Evolutionary conservation across 2,888 invertebrate species (phyloP), one percentile per base, ranked within the genome.

Genomic region (Seira musarum): DNA sequence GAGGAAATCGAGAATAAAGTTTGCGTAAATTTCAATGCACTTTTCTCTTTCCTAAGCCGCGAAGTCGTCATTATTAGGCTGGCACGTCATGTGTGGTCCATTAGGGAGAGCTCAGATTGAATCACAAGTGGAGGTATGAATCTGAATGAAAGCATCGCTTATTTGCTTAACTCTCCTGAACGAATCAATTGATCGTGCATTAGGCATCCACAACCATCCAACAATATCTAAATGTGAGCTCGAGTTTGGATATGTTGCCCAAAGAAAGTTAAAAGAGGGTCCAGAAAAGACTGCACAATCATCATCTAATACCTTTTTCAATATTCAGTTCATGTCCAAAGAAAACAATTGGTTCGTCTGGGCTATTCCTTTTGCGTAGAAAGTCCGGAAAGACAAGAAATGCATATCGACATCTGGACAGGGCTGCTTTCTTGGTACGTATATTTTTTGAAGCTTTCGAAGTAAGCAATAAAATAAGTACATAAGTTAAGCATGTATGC

Each of bases 281-380:
- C 30, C 25, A 57, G 19, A 57, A 24, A 25, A 68, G 15, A 69
- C 53, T 17, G 35, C 67, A 19, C 24, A 5, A 46, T 10, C 30
- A 40, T n/a, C 17, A 5, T 21, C 53, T 19, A 22, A 57, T 21
- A 22, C 65, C 25, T 66, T 35, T 30, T 70, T 13, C 13, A 68
- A 30, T 68, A 78, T 80, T 80, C 79, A 30, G 35, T n/a, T 63
- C 79, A 80, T 73, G 79, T 73, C 73, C 69, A 21, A 67, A 22
- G 72, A 61, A 80, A 80, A 80, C 79, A 80, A 80, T 80, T 73
- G 60, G 53, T 78, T 63, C 21, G 68, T 68, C 68, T 73, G 30
- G 61, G 30, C 30, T 77, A 67, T 70, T 60, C 22, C 30, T 30
- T 77, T 70, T 61, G 30, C 17, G 22, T 70, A 61, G 19, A 17